Conservation (phyloP, 2,797 vertebrate genomes). For the Epinephelus coioides region DNA sequence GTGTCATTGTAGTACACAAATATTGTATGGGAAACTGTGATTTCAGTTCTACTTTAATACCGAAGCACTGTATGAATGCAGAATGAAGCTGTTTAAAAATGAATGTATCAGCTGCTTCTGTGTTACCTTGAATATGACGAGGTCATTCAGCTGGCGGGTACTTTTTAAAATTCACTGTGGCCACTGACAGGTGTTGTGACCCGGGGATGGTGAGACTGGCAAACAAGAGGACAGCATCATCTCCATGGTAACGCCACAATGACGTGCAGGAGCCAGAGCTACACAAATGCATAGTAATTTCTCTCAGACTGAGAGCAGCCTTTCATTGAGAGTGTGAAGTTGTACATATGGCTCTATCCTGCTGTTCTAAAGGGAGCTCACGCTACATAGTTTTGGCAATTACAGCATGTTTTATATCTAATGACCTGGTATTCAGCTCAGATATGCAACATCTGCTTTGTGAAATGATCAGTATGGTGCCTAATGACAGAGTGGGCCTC, state of each 20-base stretch:
- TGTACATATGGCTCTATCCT: slow-evolving; percentile 50
- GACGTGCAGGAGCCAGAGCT: slow-evolving; percentile 48
- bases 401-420: slow-evolving; percentile 66
- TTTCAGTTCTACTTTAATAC: neutral
- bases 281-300: slow-evolving; percentile 65
- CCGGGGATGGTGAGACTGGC: slow-evolving; percentile 40
- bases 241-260: slow-evolving; percentile 78
- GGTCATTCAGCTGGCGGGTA: slow-evolving; percentile 25
- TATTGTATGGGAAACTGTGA: neutral
- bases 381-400: slow-evolving; percentile 56
- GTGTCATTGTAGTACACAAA: neutral
- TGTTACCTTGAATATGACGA: slow-evolving; percentile 17
- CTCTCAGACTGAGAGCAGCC: slow-evolving; percentile 38
- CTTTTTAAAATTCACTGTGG: slow-evolving; percentile 62
- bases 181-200: slow-evolving; percentile 58
- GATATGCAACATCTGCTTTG: slow-evolving; percentile 71
- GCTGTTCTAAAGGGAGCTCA: slow-evolving; percentile 52
- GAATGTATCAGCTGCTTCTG: neutral
- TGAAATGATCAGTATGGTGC: slow-evolving; percentile 54
- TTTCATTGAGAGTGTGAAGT: slow-evolving; percentile 40
- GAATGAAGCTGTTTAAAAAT: slow-evolving; percentile 2
- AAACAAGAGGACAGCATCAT: slow-evolving; percentile 73
- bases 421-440: slow-evolving; percentile 68
- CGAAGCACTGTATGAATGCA: neutral
- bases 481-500: slow-evolving; percentile 64